phyloP scores from a whole-genome alignment of 2,888 invertebrate species.

The Apamea crenata region DNA sequence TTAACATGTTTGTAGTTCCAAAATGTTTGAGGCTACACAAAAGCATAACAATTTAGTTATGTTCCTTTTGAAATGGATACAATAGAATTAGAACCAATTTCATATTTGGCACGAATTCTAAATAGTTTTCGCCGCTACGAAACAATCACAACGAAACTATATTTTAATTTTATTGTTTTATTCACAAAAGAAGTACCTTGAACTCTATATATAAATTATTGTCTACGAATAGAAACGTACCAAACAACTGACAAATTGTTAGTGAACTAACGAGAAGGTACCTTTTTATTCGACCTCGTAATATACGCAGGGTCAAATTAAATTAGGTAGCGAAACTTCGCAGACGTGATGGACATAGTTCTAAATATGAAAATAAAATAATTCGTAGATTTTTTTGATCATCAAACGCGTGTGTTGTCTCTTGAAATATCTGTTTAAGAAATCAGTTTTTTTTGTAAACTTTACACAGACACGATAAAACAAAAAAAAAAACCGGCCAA shows the following conservation, averaged over 20 bases:
- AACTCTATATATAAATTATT: neutral
- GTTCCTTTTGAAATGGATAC: constrained; percentile 8
- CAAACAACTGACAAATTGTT: neutral
- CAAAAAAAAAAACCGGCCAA: too few species aligned
- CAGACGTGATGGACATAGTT: too few species aligned
- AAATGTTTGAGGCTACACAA: neutral
- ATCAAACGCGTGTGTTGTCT: too few species aligned
- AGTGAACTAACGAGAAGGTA: neutral
- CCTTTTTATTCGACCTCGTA: neutral
- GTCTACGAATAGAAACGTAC: neutral
- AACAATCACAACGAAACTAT: neutral
- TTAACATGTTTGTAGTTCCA: neutral
- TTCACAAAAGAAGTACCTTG: neutral
- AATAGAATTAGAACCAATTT: constrained; percentile 2
- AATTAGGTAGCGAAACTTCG: too few species aligned
- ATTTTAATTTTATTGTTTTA: constrained; percentile 11
- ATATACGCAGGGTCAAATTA: too few species aligned
- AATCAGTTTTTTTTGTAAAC: too few species aligned
- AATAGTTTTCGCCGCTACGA: constrained; percentile 4
- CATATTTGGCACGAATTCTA: constrained; percentile 3
- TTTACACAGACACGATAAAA: too few species aligned
- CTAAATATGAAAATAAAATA: too few species aligned
- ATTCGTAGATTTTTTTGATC: too few species aligned
- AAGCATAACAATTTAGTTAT: neutral
- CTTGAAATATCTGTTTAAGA: too few species aligned